Evolutionary conservation across 2,113 vertebrate species (phyloP).

Genomic region (Turnix velox): DNA sequence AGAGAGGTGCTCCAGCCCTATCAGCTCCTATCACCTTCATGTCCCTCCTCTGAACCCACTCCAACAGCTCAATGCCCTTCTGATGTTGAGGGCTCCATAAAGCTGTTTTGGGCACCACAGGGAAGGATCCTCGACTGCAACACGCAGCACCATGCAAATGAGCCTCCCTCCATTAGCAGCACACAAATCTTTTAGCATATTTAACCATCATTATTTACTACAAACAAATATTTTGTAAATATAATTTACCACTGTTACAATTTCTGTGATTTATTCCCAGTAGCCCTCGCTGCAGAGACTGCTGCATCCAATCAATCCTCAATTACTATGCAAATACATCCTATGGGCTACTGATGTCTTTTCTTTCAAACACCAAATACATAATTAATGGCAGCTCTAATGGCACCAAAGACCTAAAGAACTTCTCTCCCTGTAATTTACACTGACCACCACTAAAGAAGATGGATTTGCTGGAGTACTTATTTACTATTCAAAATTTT

Average conservation of each 20-base stretch:
- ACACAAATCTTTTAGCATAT: neutral
- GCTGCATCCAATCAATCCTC: slow-evolving; percentile 54
- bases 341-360: slow-evolving; percentile 29
- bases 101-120: neutral
- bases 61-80: too few relatives aligned
- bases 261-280: slow-evolving; percentile 22
- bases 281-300: slow-evolving; percentile 24
- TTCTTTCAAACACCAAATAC: slow-evolving; percentile 41
- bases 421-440: slow-evolving; percentile 20
- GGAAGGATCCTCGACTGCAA: neutral
- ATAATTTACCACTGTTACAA: slow-evolving; percentile 5
- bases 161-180: neutral
- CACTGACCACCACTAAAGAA: neutral
- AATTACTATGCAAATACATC: slow-evolving; percentile 58
- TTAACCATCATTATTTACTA: slow-evolving; percentile 31
- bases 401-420: slow-evolving; percentile 12
- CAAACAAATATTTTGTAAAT: slow-evolving; percentile 39
- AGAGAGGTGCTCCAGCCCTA: too few relatives aligned
- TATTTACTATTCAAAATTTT: neutral
- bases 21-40: too few relatives aligned
- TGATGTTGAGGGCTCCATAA: too few relatives aligned
- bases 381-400: slow-evolving; percentile 54
- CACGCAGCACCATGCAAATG: neutral
- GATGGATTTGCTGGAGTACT: neutral
- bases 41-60: too few relatives aligned